Evolutionary conservation across 2,113 vertebrate genomes (phyloP).

Genomic region (Eolophus roseicapilla): DNA sequence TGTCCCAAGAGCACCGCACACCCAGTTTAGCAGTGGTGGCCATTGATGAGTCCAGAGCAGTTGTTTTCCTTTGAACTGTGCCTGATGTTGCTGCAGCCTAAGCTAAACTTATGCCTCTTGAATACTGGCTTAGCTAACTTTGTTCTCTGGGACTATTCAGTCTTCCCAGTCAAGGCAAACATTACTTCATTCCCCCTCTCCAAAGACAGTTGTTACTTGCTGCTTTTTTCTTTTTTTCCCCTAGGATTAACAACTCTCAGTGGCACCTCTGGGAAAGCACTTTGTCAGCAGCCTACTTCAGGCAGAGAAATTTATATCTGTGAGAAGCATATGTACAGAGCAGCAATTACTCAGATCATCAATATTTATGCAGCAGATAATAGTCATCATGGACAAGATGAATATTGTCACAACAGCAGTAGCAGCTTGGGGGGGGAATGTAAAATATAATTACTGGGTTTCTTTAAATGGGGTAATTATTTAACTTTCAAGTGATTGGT

Average conservation of each 20-base stretch:
- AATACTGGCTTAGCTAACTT: not conserved
- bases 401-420: conserved; percentile 43
- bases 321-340: conserved; percentile 36
- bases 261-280: not conserved
- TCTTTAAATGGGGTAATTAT: conserved; percentile 10
- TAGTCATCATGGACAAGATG: conserved; percentile 49
- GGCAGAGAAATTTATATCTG: conserved; percentile 22
- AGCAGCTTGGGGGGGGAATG: not conserved
- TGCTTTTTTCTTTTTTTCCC: not conserved
- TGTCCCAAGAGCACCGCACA: not conserved
- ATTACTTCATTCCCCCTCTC: not conserved
- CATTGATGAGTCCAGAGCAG: accelerated
- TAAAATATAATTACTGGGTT: not conserved
- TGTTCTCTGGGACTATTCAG: not conserved
- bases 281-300: conserved; percentile 46
- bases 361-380: conserved; percentile 64
- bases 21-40: not conserved
- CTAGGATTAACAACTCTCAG: not conserved
- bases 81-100: not conserved
- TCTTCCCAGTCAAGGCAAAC: not conserved
- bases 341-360: conserved; percentile 61
- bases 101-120: not conserved
- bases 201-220: not conserved
- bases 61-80: not conserved
- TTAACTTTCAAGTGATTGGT: conserved; percentile 13